A percentile compares a stretch with the other conserved stretches of the same genome.
Conservation (phyloP, 2,113 vertebrate genomes). For the Anoplopoma fimbria region DNA sequence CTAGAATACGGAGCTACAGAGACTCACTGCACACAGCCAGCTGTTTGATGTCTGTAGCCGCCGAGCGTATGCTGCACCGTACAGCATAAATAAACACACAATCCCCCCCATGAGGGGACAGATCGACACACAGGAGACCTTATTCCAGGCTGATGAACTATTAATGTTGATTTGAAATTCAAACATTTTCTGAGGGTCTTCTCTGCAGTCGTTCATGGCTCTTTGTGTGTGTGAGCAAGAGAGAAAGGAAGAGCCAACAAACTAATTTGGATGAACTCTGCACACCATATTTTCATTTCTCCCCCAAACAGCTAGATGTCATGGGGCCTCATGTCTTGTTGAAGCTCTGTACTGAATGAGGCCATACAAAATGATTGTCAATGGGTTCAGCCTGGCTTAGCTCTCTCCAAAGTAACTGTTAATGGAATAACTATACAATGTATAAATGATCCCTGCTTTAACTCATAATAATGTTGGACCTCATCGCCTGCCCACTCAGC, state of each 20-base stretch:
- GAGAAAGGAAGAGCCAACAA: constrained; percentile 27
- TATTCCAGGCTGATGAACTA: constrained; percentile 78
- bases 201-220: constrained; percentile 42
- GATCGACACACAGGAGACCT: constrained; percentile 72
- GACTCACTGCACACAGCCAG: constrained; percentile 73
- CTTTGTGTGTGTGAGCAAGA: background rate
- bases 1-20: constrained; percentile 67
- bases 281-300: constrained; percentile 38
- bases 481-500: constrained; percentile 77
- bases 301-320: constrained; percentile 62
- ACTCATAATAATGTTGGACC: constrained; percentile 77
- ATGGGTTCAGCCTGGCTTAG: constrained; percentile 61
- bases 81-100: constrained; percentile 76
- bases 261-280: constrained; percentile 58
- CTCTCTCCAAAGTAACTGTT: constrained; percentile 59
- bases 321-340: constrained; percentile 32
- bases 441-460: constrained; percentile 75
- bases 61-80: constrained; percentile 56
- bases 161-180: constrained; percentile 80
- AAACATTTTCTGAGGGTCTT: constrained; percentile 64
- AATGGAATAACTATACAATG: constrained; percentile 74
- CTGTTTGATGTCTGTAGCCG: constrained; percentile 77
- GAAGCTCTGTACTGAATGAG: constrained; percentile 57
- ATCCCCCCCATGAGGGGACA: constrained; percentile 65
- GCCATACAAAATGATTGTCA: constrained; percentile 69